A percentile compares a stretch with the other conserved stretches of the same genome.
Conservation (phyloP, 1,140 invertebrate species). For the Coptotermes formosanus region DNA sequence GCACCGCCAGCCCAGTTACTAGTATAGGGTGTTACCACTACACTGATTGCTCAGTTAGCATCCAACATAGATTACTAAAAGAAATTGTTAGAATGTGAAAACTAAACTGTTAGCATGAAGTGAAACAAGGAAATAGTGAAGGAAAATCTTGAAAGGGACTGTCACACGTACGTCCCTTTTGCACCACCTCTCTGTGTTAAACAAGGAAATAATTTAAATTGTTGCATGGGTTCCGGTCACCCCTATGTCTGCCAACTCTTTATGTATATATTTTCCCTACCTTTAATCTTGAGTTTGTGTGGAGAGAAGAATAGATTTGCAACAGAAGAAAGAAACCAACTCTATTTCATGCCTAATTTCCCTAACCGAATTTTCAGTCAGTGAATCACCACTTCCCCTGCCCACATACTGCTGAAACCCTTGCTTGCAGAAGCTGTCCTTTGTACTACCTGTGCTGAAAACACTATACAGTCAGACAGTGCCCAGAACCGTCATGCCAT, state of each 20-base stretch:
- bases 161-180: too few species aligned
- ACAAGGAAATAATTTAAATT: too few species aligned
- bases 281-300: neutral
- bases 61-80: too few species aligned
- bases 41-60: too few species aligned
- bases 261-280: neutral
- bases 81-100: too few species aligned
- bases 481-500: too few species aligned
- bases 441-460: neutral
- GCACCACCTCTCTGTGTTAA: neutral
- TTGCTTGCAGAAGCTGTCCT: neutral
- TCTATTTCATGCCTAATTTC: constrained; percentile 8
- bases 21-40: too few species aligned
- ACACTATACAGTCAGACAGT: neutral
- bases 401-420: neutral
- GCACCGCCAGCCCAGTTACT: too few species aligned
- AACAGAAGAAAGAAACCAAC: neutral
- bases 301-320: neutral
- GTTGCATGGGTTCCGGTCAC: too few species aligned
- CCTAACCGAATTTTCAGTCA: neutral
- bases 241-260: neutral
- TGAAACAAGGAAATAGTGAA: too few species aligned
- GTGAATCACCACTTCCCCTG: neutral
- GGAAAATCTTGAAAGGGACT: too few species aligned
- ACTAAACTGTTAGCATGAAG: too few species aligned